These are phyloP conservation scores for Hemiprocne comata DNA, from an alignment of 2,113 vertebrate species.

Conservation along the genomic window DNA sequence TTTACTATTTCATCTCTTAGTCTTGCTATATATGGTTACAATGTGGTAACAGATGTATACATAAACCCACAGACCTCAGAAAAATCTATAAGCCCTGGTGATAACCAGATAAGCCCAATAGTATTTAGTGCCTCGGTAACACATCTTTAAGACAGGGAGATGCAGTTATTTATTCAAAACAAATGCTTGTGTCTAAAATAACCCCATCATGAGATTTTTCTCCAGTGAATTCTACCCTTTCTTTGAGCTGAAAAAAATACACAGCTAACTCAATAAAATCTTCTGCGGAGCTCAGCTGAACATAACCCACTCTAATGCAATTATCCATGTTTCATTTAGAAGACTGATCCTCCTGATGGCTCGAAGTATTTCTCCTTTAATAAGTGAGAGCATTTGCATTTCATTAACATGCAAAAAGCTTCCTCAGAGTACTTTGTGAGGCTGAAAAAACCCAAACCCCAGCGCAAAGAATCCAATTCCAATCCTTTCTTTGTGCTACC, in stretches of 20 bases:
- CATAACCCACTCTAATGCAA: not conserved
- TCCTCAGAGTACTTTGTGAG: not conserved
- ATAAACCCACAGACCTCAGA: not conserved
- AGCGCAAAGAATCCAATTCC: not conserved
- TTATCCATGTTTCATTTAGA: conserved; percentile 21
- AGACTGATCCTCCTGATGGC: not conserved
- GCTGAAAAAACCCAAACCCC: not conserved
- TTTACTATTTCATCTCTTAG: not conserved
- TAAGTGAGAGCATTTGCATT: not conserved
- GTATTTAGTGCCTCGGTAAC: not conserved
- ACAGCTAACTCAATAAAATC: not conserved
- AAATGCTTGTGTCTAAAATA: not conserved
- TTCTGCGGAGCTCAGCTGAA: not conserved
- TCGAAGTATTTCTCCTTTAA: not conserved
- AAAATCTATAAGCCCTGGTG: not conserved
- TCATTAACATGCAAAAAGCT: not conserved
- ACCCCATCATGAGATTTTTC: not conserved
- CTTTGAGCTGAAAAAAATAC: not conserved
- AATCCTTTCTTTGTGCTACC: not conserved
- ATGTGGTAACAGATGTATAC: not conserved
- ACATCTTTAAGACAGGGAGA: not conserved
- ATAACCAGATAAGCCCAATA: not conserved
- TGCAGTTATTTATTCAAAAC: not conserved
- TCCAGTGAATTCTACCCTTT: not conserved
- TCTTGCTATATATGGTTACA: not conserved